Base-by-base conservation (phyloP, 2,113 vertebrate genomes). In the Dendropsophus ebraccatus region DNA sequence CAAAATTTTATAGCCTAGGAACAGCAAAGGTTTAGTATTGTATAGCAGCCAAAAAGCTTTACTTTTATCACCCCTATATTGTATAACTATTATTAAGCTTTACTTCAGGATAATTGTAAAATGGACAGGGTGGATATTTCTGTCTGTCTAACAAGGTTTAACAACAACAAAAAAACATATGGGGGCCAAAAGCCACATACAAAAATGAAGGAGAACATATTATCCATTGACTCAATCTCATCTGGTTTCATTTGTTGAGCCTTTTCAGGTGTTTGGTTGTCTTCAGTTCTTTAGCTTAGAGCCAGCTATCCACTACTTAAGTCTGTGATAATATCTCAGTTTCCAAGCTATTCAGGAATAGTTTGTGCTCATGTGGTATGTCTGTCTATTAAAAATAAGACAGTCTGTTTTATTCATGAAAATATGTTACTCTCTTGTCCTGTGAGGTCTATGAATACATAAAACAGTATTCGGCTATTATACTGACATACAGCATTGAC, bases 41-140 rank as follows among this genome's bases (percentile, higher is more conserved):
- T 77, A 50, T 23, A 77, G 73, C 54, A 77, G 83, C 72, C 73
- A 84, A 65, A 77, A 65, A 28, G 28, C 73, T 65, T 70, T 77
- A 75, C 25, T 75, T 84, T 84, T 84, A 84, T 84, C 83, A 62
- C 73, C 73, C 58, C 58, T 67, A 62, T 84, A 65, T 58, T 77
- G 83, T 76, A 84, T 49, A 65, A 25, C 82, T 84, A 84, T 60
- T 58, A 65, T 84, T 84, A 84, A 76, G 72, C 83, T 47, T 84
- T 62, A 60, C 60, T 65, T 65, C 35, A 84, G 54, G 45, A 77
- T 77, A 62, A 84, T 72, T 84, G 58, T 84, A 84, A 84, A 84
- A 74, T 21, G 28, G 56, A 45, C 73, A 84, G 73, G 45, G 41
- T 84, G 41, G 82, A 75, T 58, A 56, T 84, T 84, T 73, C 82